These are phyloP conservation scores for Glyptemys insculpta DNA, from an alignment of 2,797 vertebrate genomes.

Conservation along the genomic window DNA sequence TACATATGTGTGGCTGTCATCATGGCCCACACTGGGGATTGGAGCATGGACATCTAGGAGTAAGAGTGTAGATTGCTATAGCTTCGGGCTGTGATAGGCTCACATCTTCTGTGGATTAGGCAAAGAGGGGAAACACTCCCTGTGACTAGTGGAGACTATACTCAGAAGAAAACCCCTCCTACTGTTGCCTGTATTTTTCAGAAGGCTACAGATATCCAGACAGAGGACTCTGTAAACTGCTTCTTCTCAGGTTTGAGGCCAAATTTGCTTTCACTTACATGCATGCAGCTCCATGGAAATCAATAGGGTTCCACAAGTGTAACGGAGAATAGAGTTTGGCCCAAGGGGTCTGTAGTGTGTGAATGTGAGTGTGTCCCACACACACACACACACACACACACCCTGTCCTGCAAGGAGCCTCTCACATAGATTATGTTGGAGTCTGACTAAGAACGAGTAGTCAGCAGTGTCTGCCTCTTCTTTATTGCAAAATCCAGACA, in stretches of 20 bases:
- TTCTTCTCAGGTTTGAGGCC: background rate
- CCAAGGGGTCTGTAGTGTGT: background rate
- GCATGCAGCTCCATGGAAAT: background rate
- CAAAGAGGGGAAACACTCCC: background rate
- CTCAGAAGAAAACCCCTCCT: background rate
- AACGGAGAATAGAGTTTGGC: background rate
- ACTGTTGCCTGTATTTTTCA: background rate
- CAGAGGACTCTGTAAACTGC: background rate
- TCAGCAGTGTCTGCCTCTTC: background rate
- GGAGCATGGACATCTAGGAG: background rate
- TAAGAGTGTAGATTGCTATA: background rate
- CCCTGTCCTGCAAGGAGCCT: background rate
- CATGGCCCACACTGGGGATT: background rate
- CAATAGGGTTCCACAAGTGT: background rate
- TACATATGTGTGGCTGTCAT: background rate
- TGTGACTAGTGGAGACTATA: background rate
- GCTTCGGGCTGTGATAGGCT: background rate
- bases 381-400: too few relatives aligned
- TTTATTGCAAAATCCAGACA: background rate
- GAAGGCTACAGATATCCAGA: background rate
- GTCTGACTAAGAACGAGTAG: background rate
- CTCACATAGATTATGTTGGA: background rate
- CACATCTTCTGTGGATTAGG: background rate
- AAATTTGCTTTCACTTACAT: background rate
- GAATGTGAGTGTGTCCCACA: too few relatives aligned